Percentiles rank a stretch among this genome's conserved stretches.
phyloP scores from a whole-genome alignment of 2,888 invertebrate species.

The Masnerella sp. region DNA sequence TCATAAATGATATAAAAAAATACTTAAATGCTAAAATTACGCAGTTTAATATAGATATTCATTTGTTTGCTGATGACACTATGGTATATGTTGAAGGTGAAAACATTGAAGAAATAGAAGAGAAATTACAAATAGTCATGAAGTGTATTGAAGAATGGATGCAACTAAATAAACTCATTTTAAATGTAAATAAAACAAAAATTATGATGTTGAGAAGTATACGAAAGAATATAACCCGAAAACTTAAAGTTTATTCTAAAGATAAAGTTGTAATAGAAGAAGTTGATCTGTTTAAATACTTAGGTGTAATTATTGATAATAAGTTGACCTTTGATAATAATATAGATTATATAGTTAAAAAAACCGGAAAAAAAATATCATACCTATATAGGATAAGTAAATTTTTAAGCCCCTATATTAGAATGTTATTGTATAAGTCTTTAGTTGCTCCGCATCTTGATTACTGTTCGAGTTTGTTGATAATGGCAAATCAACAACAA shows the following conservation, averaged over 20 bases:
- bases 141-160: conserved; percentile 4
- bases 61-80: conserved; percentile 19
- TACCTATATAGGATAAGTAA: background rate
- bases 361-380: conserved; percentile 1
- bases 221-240: no score
- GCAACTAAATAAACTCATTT: conserved; percentile 4
- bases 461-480: conserved; percentile 1
- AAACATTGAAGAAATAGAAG: background rate
- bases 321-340: conserved; percentile 4
- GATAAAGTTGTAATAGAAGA: background rate
- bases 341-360: conserved; percentile 1
- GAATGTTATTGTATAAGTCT: background rate
- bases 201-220: conserved; percentile 4
- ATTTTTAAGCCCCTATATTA: background rate
- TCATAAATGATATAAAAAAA: background rate
- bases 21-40: background rate
- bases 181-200: conserved; percentile 16
- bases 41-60: conserved; percentile 5
- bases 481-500: background rate
- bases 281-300: background rate
- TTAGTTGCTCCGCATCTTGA: conserved; percentile 11
- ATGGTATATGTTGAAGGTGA: conserved; percentile 3
- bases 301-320: conserved; percentile 8
- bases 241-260: no score
- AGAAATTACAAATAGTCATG: background rate